Conservation (phyloP, 2,797 vertebrate species). For the Tarsius wallacei region DNA sequence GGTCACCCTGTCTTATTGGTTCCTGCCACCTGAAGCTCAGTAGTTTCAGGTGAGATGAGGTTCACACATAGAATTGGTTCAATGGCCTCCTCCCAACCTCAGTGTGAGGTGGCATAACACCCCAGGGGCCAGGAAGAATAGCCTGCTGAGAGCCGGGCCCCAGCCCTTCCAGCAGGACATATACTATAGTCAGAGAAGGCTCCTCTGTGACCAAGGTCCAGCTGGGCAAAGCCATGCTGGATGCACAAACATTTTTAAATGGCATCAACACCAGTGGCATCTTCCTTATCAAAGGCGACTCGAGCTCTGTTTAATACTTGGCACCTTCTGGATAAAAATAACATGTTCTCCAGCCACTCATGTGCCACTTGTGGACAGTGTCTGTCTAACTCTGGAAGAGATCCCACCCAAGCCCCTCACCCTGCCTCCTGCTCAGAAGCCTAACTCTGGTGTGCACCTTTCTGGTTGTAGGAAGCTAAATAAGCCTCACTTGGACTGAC, state of each 20-base stretch:
- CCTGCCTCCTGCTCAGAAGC: no score
- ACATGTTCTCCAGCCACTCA: no score
- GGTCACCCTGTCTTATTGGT: background rate
- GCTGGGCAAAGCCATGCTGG: background rate
- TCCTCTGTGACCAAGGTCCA: fast-evolving
- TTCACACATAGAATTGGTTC: background rate
- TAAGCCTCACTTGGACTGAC: background rate
- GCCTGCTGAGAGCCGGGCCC: background rate
- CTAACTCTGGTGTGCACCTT: background rate
- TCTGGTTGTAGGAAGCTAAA: background rate
- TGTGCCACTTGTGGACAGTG: no score
- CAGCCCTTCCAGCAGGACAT: fast-evolving
- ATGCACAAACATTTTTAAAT: no score
- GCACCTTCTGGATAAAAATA: no score
- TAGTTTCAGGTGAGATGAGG: background rate
- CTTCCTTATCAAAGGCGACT: no score
- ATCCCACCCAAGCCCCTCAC: no score
- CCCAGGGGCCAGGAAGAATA: background rate
- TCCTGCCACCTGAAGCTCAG: background rate
- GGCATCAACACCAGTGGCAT: no score
- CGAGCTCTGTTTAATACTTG: no score
- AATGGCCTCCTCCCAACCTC: background rate
- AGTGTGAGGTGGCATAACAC: background rate
- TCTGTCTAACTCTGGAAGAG: no score
- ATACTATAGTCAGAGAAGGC: background rate